phyloP scores from a whole-genome alignment of 1,140 invertebrate genomes.

The Rhopalosiphum padi region DNA sequence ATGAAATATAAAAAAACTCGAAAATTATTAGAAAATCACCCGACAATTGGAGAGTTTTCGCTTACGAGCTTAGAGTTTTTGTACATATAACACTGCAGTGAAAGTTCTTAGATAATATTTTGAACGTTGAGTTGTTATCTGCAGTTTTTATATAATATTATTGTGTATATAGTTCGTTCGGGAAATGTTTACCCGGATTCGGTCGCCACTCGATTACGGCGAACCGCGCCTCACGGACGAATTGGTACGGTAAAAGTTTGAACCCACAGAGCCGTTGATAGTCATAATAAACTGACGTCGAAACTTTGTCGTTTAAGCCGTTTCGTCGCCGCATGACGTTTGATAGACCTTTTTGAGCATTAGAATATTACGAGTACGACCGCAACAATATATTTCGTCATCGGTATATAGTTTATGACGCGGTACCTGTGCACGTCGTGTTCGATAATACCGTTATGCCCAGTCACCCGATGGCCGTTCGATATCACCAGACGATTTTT shows the following conservation, averaged over 20 bases:
- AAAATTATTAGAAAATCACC: neutral
- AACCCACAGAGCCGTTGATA: neutral
- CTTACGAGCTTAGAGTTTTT: neutral
- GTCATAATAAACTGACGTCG: neutral
- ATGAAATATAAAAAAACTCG: neutral
- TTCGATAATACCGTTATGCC: too few species aligned
- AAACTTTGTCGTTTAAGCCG: neutral
- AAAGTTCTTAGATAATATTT: neutral
- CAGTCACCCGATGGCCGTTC: neutral
- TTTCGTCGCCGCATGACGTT: neutral
- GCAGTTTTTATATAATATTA: neutral
- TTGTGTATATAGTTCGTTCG: neutral
- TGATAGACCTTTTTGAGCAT: neutral
- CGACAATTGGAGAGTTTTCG: neutral
- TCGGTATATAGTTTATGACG: too few species aligned
- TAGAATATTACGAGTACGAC: too few species aligned
- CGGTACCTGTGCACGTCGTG: too few species aligned
- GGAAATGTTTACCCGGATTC: neutral
- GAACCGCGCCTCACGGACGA: neutral
- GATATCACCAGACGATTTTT: neutral
- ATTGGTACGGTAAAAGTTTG: neutral
- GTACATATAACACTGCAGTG: neutral
- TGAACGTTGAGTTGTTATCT: neutral
- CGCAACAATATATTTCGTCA: too few species aligned
- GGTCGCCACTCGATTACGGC: neutral